These are phyloP conservation scores for Galemys pyrenaicus DNA, from an alignment of 2,113 vertebrate species.

Conservation along the genomic window DNA sequence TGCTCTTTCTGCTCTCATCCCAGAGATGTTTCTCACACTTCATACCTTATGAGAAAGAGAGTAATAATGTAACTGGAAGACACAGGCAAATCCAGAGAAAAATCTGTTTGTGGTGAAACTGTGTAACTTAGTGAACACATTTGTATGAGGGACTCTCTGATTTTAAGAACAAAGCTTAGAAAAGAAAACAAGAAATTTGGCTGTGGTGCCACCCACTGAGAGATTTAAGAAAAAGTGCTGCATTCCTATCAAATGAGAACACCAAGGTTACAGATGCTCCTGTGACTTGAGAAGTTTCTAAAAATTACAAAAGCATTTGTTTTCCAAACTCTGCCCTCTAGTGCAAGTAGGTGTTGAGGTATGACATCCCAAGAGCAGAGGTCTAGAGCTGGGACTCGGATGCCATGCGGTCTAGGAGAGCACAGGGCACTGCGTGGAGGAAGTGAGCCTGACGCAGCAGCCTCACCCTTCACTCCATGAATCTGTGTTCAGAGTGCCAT, in stretches of 20 bases:
- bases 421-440: neutral
- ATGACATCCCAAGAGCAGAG: neutral
- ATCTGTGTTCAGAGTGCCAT: neutral
- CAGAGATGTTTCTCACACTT: neutral
- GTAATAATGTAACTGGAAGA: neutral
- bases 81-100: neutral
- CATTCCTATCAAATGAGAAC: neutral
- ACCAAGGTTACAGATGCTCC: neutral
- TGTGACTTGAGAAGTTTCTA: neutral
- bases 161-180: neutral
- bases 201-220: neutral
- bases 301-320: neutral
- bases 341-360: no score
- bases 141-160: neutral
- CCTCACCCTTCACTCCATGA: rapidly evolving
- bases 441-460: neutral
- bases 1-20: no score
- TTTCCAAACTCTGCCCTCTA: neutral
- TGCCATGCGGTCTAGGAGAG: neutral
- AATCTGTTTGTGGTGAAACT: neutral
- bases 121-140: neutral
- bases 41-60: neutral
- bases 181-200: neutral
- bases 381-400: neutral
- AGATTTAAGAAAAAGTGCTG: neutral